Evolutionary conservation across 2,888 invertebrate genomes (phyloP).

Genomic region (Temnothorax ravouxi): DNA sequence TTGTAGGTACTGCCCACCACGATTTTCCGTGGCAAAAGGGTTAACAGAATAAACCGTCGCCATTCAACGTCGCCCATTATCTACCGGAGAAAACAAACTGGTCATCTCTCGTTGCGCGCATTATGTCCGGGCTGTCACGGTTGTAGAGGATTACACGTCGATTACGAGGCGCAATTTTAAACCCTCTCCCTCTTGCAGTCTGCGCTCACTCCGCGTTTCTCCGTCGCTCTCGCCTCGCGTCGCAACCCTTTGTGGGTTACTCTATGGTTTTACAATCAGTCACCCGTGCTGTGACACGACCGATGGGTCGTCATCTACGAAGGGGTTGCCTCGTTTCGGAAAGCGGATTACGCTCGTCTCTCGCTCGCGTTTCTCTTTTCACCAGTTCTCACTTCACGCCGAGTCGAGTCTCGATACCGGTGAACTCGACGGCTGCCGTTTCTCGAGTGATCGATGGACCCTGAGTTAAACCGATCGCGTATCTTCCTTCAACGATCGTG

Average conservation of each 20-base stretch:
- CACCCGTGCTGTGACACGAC: conserved; percentile 85
- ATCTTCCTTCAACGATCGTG: conserved; percentile 5
- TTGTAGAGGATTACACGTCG: conserved; percentile 86
- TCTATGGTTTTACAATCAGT: conserved; percentile 86
- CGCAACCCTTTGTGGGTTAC: conserved; percentile 84
- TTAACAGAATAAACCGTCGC: conserved; percentile 1
- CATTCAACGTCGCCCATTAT: conserved; percentile 29
- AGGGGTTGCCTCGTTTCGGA: conserved; percentile 84
- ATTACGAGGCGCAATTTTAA: conserved; percentile 86
- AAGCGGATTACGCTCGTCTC: conserved; percentile 83
- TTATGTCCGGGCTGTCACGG: conserved; percentile 81
- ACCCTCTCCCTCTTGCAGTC: conserved; percentile 74
- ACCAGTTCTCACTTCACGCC: conserved; percentile 61
- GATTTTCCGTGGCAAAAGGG: neutral
- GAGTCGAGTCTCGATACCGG: conserved; percentile 31
- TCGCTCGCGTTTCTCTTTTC: conserved; percentile 70
- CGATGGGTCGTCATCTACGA: conserved; percentile 81
- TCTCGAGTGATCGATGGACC: conserved; percentile 63
- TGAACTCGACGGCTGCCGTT: conserved; percentile 40
- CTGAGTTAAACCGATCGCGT: conserved; percentile 9
- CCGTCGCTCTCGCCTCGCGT: conserved; percentile 45
- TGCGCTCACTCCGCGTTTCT: conserved; percentile 40
- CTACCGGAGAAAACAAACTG: conserved; percentile 73
- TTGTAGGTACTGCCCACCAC: neutral
- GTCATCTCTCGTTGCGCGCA: conserved; percentile 71